These are phyloP conservation scores for Sweltsa coloradensis DNA, from an alignment of 1,140 invertebrate genomes.

Conservation along the genomic window DNA sequence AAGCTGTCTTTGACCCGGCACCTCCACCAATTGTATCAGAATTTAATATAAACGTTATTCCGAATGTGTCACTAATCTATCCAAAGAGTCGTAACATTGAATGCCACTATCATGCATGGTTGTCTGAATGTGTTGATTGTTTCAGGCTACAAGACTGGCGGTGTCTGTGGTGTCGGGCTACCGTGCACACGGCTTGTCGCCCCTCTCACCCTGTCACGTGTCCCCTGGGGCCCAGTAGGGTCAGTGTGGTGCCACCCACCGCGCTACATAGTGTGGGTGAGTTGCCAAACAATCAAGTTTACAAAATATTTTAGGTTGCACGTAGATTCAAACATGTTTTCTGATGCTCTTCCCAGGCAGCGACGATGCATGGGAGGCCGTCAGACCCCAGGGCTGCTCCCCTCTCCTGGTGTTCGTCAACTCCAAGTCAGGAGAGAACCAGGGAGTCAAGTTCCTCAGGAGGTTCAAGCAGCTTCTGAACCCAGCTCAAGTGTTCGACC, in stretches of 20 bases:
- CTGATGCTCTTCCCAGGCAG: conserved; percentile 35
- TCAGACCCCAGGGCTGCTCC: conserved; percentile 62
- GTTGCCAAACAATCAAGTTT: no score
- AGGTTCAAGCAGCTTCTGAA: conserved; percentile 93
- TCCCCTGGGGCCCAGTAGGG: conserved; percentile 69
- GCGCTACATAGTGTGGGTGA: conserved; percentile 79
- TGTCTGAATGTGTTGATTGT: no score
- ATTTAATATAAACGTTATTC: no score
- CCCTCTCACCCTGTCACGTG: conserved; percentile 54
- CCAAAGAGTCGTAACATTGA: no score
- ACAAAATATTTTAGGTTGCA: no score
- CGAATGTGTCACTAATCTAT: no score
- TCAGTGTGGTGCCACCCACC: conserved; percentile 88
- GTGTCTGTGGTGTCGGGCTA: conserved; percentile 90
- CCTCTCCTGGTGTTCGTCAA: conserved; percentile 96
- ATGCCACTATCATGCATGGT: no score
- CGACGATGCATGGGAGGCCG: conserved; percentile 85
- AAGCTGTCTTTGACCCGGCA: no score
- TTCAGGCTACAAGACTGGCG: conserved; percentile 85
- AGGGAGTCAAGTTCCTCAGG: conserved; percentile 90
- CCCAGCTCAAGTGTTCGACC: conserved; percentile 95
- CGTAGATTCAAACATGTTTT: no score
- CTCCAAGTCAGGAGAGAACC: conserved; percentile 95
- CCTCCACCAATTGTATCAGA: no score
- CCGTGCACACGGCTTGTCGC: conserved; percentile 80